These are phyloP conservation scores for Drosophila percnosoma DNA, from an alignment of 2,888 invertebrate genomes.

Conservation along the genomic window DNA sequence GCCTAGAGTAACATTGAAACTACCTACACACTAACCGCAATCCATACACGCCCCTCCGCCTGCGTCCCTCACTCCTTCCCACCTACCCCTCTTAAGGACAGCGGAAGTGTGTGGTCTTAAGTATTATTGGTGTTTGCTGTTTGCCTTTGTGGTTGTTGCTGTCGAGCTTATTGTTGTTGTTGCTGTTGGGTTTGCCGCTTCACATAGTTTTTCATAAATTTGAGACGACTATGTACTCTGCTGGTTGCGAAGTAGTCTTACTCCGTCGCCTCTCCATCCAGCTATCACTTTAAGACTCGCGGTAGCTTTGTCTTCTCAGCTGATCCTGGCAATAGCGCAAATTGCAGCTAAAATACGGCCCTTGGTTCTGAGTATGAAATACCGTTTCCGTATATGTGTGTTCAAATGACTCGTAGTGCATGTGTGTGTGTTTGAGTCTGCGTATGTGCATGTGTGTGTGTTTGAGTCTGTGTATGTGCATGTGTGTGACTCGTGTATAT, in stretches of 20 bases:
- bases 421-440: conserved; percentile 8
- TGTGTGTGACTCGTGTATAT: conserved; percentile 35
- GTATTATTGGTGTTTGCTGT: conserved; percentile 58
- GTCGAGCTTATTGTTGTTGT: conserved; percentile 19
- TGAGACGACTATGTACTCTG: conserved; percentile 44
- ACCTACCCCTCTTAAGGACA: background rate
- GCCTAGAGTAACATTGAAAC: conserved; percentile 39
- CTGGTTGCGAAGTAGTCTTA: conserved; percentile 22
- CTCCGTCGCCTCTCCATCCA: conserved; percentile 10
- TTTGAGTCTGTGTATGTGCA: conserved; percentile 11
- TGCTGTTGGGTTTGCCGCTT: conserved; percentile 19
- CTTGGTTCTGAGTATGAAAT: conserved; percentile 20
- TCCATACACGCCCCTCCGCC: background rate
- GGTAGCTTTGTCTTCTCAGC: conserved; percentile 9
- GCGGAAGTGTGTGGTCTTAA: conserved; percentile 34
- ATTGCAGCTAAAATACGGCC: conserved; percentile 54
- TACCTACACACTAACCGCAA: conserved; percentile 28
- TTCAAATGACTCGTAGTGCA: conserved; percentile 3
- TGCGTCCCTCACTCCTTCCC: too few relatives aligned
- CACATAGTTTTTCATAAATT: conserved; percentile 62
- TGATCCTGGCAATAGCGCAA: conserved; percentile 33
- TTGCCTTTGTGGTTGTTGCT: conserved; percentile 24
- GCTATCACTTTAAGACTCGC: conserved; percentile 63
- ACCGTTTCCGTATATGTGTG: conserved; percentile 11
- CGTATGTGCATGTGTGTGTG: conserved; percentile 6